A percentile compares a stretch with the other conserved stretches of the same genome.
Conservation (phyloP, 2,888 invertebrate genomes). For the Crossocerus cetratus region DNA sequence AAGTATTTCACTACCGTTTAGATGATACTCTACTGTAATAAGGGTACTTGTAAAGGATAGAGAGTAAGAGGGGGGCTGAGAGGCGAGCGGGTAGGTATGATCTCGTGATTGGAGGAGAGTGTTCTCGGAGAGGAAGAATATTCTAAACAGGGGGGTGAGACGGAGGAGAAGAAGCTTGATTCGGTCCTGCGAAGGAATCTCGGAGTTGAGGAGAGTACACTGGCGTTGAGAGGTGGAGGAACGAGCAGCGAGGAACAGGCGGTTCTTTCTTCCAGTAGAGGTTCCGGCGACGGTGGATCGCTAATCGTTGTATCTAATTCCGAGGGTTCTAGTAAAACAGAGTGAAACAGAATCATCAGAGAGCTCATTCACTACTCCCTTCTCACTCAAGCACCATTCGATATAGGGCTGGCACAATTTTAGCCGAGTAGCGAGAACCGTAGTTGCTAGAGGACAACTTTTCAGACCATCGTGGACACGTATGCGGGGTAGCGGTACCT, state of each 20-base stretch:
- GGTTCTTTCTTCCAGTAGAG: neutral
- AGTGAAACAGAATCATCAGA: neutral
- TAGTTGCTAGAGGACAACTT: too few species aligned
- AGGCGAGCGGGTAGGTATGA: neutral
- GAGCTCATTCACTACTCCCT: neutral
- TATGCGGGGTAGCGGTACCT: too few species aligned
- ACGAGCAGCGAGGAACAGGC: neutral
- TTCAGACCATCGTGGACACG: too few species aligned
- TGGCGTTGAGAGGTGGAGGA: neutral
- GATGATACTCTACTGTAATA: neutral
- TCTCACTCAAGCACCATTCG: too few species aligned
- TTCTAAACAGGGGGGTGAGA: neutral
- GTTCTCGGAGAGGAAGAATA: neutral
- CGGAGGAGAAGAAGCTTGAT: neutral
- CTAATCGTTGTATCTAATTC: constrained; percentile 1
- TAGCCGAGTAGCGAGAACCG: too few species aligned
- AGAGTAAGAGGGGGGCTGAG: neutral
- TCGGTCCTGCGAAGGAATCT: too few species aligned
- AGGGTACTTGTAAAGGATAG: neutral
- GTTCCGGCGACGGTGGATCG: neutral
- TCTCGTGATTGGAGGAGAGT: neutral
- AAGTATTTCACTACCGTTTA: constrained; percentile 3
- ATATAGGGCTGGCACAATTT: too few species aligned
- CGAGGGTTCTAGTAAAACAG: neutral
- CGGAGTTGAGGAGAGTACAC: too few species aligned